Evolutionary conservation across 2,888 invertebrate species (phyloP), one percentile per base, ranked within the genome.

Genomic region (Cartodere bifasciata): DNA sequence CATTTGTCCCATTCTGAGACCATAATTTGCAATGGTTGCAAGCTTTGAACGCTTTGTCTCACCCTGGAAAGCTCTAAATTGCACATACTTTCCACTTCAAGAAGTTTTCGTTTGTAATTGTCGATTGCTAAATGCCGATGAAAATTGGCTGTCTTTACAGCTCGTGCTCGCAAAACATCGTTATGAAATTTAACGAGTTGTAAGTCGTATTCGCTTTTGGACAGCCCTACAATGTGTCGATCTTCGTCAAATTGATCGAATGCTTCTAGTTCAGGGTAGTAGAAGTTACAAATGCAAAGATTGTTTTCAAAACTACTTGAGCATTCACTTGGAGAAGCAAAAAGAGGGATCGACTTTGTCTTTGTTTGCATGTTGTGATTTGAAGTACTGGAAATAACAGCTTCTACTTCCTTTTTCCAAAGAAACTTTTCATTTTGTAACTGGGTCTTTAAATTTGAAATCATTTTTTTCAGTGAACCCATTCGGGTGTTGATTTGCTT

Each of bases 81-180:
- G 32, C 62, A 62, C 45, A 63, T 52, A 27, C 55, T 58, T 40
- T 63, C 62, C 3, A 62, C 55, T 39, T 63, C 62, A 9, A 54
- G 33, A 13, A 63, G 37, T 36, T 53, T 52, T 5, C 55, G 46
- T 35, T 52, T 55, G 33, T 61, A 63, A 27, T 58, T 56, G 16
- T 53, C 52, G 4, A 57, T 52, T 6, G 58, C 52, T 16, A 56
- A 27, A 3, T 28, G 20, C 9, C 31, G 15, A 10, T 22, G 11
- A 20, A 20, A 31, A 21, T 16, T 35, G n/a, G 16, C 16, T 2
- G 23, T 24, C 7, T 28, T 31, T 13, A 30, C 10, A 13, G 23
- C 28, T 2, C 28, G 15, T 10, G 29, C 25, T 4, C 26, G 17
- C n/a, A 23, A 32, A 13, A 15, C 14, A 21, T 32, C 31, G 4